Evolutionary conservation across 2,113 vertebrate species (phyloP), one percentile per base, ranked within the genome.

Genomic region (Agapornis roseicollis): DNA sequence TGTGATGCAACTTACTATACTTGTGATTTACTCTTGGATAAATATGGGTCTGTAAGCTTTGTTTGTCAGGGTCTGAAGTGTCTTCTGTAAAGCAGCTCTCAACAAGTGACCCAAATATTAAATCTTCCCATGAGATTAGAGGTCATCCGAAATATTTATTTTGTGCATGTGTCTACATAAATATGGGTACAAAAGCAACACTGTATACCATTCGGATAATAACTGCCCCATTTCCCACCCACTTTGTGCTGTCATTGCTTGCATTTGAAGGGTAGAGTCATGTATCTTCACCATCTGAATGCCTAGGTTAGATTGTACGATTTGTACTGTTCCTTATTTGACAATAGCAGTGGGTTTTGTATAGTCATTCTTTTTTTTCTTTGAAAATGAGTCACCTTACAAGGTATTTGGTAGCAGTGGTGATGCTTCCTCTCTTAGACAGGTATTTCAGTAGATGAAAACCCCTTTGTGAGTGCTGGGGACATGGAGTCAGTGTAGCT

Each of bases 401-500:
- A 29, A 44, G 47, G 52, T 41, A 3, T 52, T 68, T 61, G 1
- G 2, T n/a, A 58, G 80, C 18, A 16, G 41, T n/a, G 27, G 4
- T 0, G 7, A 12, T 29, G 14, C 31, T 55, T 33, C 9, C 19
- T 22, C 35, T 13, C 10, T 22, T 33, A 44, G 65, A 44, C 15
- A 8, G 0, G 0, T 20, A 18, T 35, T 56, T n/a, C 33, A 18
- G 10, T 4, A 25, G 55, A 4, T 46, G 73, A 24, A 80, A 52
- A 20, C 5, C 41, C 35, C 65, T 11, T 23, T 19, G 16, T 3
- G 73, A 15, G 19, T 28, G 35, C 29, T 63, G 46, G 35, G 9
- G 41, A 20, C 1, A 1, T 22, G 49, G 56, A 28, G 18, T 39
- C 0, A 1, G 19, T 1, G 0, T 19, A 58, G 37, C 44, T 33